Base-by-base conservation (phyloP, 2,888 invertebrate genomes). In the Mimumesa dahlbomi region DNA sequence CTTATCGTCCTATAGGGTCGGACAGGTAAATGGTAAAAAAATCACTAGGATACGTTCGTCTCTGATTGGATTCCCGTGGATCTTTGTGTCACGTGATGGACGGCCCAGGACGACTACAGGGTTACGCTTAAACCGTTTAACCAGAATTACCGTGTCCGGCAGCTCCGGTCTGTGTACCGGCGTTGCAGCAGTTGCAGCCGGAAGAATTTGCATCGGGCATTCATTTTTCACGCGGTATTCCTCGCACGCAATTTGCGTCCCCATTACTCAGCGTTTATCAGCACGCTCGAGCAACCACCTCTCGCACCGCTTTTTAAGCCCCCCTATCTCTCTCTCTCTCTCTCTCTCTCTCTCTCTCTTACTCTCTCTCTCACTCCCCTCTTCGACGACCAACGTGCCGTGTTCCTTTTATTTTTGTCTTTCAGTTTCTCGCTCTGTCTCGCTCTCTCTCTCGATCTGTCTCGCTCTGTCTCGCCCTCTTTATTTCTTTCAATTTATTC, bases 241-340 rank as follows among this genome's bases (percentile, higher is more conserved):
- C 70, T 48, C 59, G 59, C 70, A 49, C 64, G 82, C 81, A 77
- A 81, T 82, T 82, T 72, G 81, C 74, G 77, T 74, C 70, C 70
- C 80, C 82, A 82, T 83, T 82, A 83, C 75, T 82, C 80, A 77
- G 64, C 79, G 80, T 80, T 82, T 83, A 84, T 84, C 84, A 75
- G 79, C 66, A 43, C 56, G 56, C 65, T 45, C 54, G 43, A 66
- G 46, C 54, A 57, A 40, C 53, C 52, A 7, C 19, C 25, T 21
- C 56, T 19, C 11, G 9, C 6, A n/a, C 34, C 2, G 36, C 25
- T 21, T 42, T 49, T 52, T 46, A 40, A 18, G 31, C 38, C 13
- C 19, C 19, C 19, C 11, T 9, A 13, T 18, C 7, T 34, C 19
- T 46, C 7, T 29, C 25, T 36, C 40, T 22, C 0, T 45, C 19